Evolutionary conservation across 2,797 vertebrate species (phyloP).

Genomic region (Cossypha polioptera): DNA sequence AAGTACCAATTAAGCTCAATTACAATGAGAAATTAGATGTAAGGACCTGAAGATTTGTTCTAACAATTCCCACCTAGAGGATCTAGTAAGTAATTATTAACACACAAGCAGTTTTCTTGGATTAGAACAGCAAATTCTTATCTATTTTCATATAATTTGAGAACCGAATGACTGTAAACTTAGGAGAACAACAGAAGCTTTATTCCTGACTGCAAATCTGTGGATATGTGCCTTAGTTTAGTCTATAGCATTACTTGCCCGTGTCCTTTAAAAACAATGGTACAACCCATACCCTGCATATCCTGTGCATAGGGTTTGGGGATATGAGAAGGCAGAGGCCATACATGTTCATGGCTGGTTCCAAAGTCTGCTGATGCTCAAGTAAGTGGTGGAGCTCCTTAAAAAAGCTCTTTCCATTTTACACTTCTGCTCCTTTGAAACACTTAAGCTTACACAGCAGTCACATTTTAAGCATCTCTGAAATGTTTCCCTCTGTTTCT

Average conservation of each 20-base stretch:
- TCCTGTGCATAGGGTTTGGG: not conserved
- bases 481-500: not conserved
- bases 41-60: not conserved
- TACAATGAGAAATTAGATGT: not conserved
- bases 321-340: not conserved
- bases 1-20: not conserved
- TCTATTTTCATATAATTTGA: not conserved
- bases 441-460: not conserved
- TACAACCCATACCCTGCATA: not conserved
- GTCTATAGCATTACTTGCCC: not conserved
- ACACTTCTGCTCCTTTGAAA: not conserved
- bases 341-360: rapidly evolving
- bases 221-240: not conserved
- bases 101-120: not conserved
- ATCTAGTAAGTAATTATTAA: not conserved
- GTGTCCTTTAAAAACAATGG: not conserved
- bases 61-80: not conserved
- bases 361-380: not conserved
- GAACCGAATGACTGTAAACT: not conserved
- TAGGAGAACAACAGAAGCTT: not conserved
- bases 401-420: not conserved
- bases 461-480: not conserved
- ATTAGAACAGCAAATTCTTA: not conserved
- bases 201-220: not conserved
- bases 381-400: not conserved